Base-by-base conservation (phyloP, 1,140 invertebrate species). In the Danaus plexippus region DNA sequence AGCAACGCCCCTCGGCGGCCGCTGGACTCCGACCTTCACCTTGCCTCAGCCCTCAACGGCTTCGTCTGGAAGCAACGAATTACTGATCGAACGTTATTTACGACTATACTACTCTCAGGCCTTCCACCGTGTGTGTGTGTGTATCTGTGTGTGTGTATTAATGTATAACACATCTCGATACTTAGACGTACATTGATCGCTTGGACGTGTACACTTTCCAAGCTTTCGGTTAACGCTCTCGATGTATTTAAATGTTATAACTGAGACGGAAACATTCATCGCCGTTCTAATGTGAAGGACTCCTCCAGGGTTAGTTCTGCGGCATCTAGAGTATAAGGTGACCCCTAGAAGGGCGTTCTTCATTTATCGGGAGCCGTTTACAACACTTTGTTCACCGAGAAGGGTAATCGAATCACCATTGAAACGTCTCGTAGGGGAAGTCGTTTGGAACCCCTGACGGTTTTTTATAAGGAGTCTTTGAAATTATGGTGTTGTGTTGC, bases 261-360 rank as follows among this genome's bases (percentile, higher is more conserved):
- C 5, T 32, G 22, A 32, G 22, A 32, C 22, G 22, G 22, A 32
- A 32, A 32, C 22, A 32, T 32, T 32, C 22, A 32, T 32, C 2
- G 22, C 2, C 0, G 22, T 32, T 32, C 5, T 32, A 32, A 32
- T 32, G 22, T 32, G 22, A 32, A 32, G 65, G 76, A 55, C 66
- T 77, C 54, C 50, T 59, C 11, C 58, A 73, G 73, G 74, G 75
- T 72, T 64, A 48, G 63, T 58, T 66, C 59, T 75, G 65, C 67
- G 71, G 63, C 74, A 66, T 64, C 57, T 73, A 70, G 64, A 67
- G 66, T 69, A 69, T 63, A 70, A 74, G 71, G 74, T 77, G 75
- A 79, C 74, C 74, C 69, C 64, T 68, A 66, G 67, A 77, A 80
- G 77, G 73, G 66, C 71, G 64, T 59, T 59, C 55, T 73, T 80